Evolutionary conservation across 2,113 vertebrate genomes (phyloP), one percentile per base, ranked within the genome.

Genomic region (Dunckerocampus dactyliophorus): DNA sequence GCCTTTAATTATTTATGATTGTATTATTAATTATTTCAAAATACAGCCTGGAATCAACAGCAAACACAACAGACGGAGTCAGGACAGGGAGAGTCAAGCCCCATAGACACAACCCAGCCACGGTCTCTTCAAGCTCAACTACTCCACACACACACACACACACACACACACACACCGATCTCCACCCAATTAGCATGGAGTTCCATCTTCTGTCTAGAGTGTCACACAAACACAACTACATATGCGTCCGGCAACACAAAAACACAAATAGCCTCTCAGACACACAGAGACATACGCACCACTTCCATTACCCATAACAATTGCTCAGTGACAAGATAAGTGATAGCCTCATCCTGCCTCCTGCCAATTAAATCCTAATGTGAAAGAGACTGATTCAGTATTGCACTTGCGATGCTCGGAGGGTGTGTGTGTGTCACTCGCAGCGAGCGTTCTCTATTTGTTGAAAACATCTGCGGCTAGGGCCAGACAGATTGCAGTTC

Each of bases 161-260:
- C 49, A 24, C 83, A 80, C 76, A 64, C 82, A 75, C 81, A 74
- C 85, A 74, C 74, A 89, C 88, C 89, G 84, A 89, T 88, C 83
- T 88, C 80, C 77, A 77, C 74, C 82, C 81, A 87, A 90, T 58
- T 45, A 22, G 15, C n/a, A 91, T 91, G 80, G 80, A 68, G 76
- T 75, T 88, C 88, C 88, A 90, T 90, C 89, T 90, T 83, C 74
- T 84, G 66, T 71, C 69, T 71, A 59, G 68, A 85, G 75, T 75
- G 42, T 75, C 71, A 63, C 67, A 67, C 63, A 76, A 46, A 76
- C 66, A 51, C 55, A 50, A 19, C 50, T 48, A 20, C 63, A 74
- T 45, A 59, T 59, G 58, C 60, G 13, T 15, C 65, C 52, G 71
- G 58, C 20, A 21, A 71, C 59, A 72, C 68, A 69, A 47, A 67